Conservation (phyloP, 1,140 invertebrate genomes). For the Metopolophium dirhodum region DNA sequence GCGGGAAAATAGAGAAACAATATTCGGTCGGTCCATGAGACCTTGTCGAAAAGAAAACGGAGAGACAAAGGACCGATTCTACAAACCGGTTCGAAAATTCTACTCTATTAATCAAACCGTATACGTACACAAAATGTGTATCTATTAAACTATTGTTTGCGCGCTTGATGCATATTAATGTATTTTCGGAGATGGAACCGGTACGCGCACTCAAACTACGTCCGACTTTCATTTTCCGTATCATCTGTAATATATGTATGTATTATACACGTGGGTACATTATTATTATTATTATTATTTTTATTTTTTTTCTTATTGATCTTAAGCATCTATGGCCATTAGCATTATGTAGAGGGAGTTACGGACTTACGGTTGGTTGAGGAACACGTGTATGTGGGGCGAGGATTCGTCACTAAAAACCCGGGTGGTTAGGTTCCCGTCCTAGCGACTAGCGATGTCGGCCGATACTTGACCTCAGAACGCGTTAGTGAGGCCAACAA, state of each 20-base stretch:
- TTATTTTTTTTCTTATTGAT: no score
- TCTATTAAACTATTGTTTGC: slow-evolving; percentile 11
- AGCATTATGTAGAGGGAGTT: no score
- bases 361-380: no score
- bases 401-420: no score
- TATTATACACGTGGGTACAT: not conserved
- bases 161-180: slow-evolving; percentile 18
- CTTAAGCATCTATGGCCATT: no score
- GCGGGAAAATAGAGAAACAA: not conserved
- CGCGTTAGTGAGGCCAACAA: no score
- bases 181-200: not conserved
- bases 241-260: not conserved
- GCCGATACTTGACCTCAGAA: no score
- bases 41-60: not conserved
- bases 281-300: no score
- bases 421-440: no score
- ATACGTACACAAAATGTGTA: not conserved
- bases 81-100: slow-evolving; percentile 17
- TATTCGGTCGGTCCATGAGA: not conserved
- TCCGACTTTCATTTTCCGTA: slow-evolving; percentile 37
- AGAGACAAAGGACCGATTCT: not conserved
- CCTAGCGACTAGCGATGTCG: no score
- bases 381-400: no score
- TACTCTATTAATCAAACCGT: not conserved
- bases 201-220: not conserved